Conservation (phyloP, 1,140 invertebrate species). For the Scaptomyza graminum region DNA sequence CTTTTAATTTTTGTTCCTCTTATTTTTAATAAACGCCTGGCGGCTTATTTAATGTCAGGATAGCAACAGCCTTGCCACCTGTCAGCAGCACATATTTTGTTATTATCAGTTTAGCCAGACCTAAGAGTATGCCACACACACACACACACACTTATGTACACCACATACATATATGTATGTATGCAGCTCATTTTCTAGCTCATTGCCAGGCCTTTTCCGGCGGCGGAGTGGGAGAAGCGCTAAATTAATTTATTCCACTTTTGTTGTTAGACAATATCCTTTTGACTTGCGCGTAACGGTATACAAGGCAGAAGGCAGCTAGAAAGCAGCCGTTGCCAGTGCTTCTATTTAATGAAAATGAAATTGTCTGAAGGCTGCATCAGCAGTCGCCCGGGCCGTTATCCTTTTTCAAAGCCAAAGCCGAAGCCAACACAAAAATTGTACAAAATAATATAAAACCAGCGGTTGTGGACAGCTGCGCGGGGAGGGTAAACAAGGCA, state of each 20-base stretch:
- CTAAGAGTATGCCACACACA: slow-evolving; percentile 49
- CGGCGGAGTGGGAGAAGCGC: slow-evolving; percentile 53
- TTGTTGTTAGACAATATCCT: slow-evolving; percentile 81
- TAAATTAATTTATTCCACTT: slow-evolving; percentile 83
- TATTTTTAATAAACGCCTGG: slow-evolving; percentile 66
- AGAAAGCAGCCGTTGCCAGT: slow-evolving; percentile 37
- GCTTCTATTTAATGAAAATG: slow-evolving; percentile 79
- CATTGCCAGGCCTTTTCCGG: slow-evolving; percentile 57
- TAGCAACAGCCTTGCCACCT: slow-evolving; percentile 56
- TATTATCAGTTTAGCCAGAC: slow-evolving; percentile 63
- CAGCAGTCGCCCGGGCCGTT: slow-evolving; percentile 41
- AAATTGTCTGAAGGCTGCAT: slow-evolving; percentile 63
- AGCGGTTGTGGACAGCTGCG: slow-evolving; percentile 19
- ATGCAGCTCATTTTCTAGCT: slow-evolving; percentile 81
- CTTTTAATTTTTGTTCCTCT: slow-evolving; percentile 56
- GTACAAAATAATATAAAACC: slow-evolving; percentile 71
- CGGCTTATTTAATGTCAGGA: slow-evolving; percentile 68
- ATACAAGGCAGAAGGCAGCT: slow-evolving; percentile 40
- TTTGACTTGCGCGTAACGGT: slow-evolving; percentile 55
- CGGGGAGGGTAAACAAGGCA: background rate
- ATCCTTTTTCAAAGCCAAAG: slow-evolving; percentile 69
- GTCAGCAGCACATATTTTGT: slow-evolving; percentile 78
- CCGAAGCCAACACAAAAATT: slow-evolving; percentile 19
- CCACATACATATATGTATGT: background rate
- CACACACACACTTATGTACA: slow-evolving; percentile 17